phyloP scores from a whole-genome alignment of 2,113 vertebrate species.

The Callocephalon fimbriatum region DNA sequence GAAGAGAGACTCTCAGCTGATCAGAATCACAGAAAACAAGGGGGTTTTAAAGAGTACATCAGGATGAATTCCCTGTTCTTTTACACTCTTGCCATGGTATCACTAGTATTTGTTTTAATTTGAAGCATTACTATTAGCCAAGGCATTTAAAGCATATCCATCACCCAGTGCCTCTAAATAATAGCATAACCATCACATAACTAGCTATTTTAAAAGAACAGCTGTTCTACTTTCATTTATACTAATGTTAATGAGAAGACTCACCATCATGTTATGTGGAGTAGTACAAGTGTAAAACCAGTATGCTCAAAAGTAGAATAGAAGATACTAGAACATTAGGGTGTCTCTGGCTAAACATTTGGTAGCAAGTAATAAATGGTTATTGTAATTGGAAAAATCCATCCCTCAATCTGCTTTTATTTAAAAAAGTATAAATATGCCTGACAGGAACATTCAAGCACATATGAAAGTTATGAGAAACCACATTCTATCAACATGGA shows the following conservation, averaged over 20 bases:
- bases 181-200: not conserved
- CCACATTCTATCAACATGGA: not conserved
- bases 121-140: not conserved
- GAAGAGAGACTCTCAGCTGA: not conserved
- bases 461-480: not conserved
- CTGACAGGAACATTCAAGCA: not conserved
- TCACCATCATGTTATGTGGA: not conserved
- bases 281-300: not conserved
- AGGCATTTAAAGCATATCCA: not conserved
- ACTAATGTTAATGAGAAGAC: not conserved
- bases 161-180: not conserved
- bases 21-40: not conserved
- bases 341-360: not conserved
- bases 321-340: not conserved
- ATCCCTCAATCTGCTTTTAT: slow-evolving; percentile 24
- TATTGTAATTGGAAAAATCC: slow-evolving; percentile 51
- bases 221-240: not conserved
- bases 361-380: not conserved
- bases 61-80: not conserved
- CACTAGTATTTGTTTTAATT: not conserved
- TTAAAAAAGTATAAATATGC: slow-evolving; percentile 11
- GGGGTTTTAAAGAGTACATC: not conserved
- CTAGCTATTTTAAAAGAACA: not conserved
- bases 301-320: not conserved
- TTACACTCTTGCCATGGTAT: not conserved